These are phyloP conservation scores for Columba janthina DNA, from an alignment of 2,113 vertebrate genomes.

Conservation along the genomic window DNA sequence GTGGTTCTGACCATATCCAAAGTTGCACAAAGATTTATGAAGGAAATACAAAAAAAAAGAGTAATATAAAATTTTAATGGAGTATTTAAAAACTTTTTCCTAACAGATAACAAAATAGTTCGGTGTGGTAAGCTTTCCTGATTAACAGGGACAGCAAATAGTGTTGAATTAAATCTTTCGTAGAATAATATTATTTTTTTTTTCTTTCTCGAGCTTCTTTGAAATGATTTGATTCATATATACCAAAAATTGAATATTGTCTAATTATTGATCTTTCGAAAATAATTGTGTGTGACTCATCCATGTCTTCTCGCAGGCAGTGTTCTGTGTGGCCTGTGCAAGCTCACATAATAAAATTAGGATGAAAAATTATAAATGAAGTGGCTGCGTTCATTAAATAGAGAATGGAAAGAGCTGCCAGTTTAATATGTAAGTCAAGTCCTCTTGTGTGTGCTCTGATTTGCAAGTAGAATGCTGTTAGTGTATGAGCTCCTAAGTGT, in stretches of 20 bases:
- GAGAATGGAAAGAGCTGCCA: constrained; percentile 9
- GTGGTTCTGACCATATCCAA: neutral
- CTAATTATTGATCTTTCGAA: neutral
- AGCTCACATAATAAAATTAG: neutral
- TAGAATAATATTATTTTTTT: neutral
- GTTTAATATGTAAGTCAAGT: neutral
- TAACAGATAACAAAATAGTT: neutral
- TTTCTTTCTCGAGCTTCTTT: neutral
- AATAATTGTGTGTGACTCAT: neutral
- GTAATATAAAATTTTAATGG: neutral
- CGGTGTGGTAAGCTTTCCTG: neutral
- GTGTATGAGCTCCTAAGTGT: neutral
- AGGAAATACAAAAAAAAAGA: neutral
- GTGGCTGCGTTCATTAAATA: neutral
- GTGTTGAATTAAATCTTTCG: neutral
- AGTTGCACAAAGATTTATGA: neutral
- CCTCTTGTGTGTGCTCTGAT: neutral
- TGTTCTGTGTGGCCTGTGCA: neutral
- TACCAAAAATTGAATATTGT: neutral
- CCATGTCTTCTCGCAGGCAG: neutral
- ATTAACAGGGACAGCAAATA: neutral
- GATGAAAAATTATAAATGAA: neutral
- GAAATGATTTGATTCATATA: neutral
- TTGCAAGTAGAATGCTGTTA: neutral
- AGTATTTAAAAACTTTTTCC: neutral